phyloP scores from a whole-genome alignment of 2,888 invertebrate species.

The Zygothrica quintamaculata region DNA sequence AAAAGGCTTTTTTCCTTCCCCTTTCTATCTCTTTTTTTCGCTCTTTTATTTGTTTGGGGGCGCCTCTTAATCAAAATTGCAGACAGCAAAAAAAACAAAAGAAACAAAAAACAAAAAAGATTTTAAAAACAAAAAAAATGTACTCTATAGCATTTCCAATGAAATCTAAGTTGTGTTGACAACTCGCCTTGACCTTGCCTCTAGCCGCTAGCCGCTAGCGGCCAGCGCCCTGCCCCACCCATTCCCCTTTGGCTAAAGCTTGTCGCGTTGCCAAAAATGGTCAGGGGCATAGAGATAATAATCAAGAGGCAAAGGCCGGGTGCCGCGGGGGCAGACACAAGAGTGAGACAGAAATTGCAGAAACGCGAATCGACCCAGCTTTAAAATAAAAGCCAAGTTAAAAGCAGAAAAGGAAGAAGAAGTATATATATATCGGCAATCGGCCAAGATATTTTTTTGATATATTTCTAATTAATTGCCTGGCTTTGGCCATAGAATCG shows the following conservation, averaged over 20 bases:
- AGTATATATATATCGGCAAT: slow-evolving; percentile 11
- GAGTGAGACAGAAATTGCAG: background rate
- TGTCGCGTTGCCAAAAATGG: slow-evolving; percentile 61
- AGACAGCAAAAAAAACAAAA: slow-evolving; percentile 47
- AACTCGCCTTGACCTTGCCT: slow-evolving; percentile 72
- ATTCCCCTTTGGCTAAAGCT: background rate
- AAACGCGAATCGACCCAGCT: slow-evolving; percentile 18
- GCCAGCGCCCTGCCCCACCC: background rate
- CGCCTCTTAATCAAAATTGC: slow-evolving; percentile 74
- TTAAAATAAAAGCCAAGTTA: slow-evolving; percentile 24
- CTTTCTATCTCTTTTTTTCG: no score
- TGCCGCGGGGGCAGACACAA: background rate
- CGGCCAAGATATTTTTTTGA: slow-evolving; percentile 65
- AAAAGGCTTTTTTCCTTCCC: slow-evolving; percentile 46
- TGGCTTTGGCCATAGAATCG: slow-evolving; percentile 41
- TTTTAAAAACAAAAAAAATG: slow-evolving; percentile 13
- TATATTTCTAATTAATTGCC: slow-evolving; percentile 74
- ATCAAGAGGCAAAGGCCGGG: slow-evolving; percentile 50
- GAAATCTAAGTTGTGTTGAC: slow-evolving; percentile 73
- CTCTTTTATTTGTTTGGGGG: no score
- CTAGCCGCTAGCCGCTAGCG: slow-evolving; percentile 3
- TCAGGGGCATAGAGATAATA: slow-evolving; percentile 61
- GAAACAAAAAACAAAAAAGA: slow-evolving; percentile 10
- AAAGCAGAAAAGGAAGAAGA: no score
- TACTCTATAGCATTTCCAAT: slow-evolving; percentile 55